Conservation (phyloP, 1,140 invertebrate genomes). For the Hyles vespertilio region DNA sequence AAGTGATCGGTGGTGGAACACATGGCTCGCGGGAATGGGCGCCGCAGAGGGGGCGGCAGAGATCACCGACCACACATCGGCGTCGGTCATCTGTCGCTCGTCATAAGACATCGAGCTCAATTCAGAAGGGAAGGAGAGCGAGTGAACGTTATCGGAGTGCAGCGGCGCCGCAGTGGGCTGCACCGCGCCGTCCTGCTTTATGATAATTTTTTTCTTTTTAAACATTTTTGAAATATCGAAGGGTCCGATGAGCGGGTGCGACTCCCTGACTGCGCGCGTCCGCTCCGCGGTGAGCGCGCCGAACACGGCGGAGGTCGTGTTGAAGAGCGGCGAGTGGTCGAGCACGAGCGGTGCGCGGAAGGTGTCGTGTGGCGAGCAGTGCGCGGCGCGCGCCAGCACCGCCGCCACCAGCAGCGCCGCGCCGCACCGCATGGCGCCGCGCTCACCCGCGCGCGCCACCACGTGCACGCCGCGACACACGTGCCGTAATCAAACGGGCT, state of each 20-base stretch:
- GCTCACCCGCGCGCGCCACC: slow-evolving; percentile 3
- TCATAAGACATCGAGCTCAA: neutral
- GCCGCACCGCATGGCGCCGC: slow-evolving; percentile 1
- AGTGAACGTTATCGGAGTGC: neutral
- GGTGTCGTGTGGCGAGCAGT: neutral
- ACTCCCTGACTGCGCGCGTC: slow-evolving; percentile 21
- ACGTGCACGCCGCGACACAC: too few relatives aligned
- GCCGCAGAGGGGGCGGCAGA: too few relatives aligned
- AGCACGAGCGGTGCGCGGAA: neutral
- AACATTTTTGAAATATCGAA: slow-evolving; percentile 58
- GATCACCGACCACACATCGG: too few relatives aligned
- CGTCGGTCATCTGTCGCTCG: too few relatives aligned
- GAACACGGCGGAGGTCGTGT: neutral
- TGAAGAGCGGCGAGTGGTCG: neutral
- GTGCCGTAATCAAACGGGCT: too few relatives aligned
- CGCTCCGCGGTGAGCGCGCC: neutral
- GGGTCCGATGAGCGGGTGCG: slow-evolving; percentile 47
- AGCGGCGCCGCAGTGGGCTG: slow-evolving; percentile 29
- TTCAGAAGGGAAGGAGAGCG: too few relatives aligned
- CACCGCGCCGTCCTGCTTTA: slow-evolving; percentile 3
- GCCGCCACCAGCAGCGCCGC: slow-evolving; percentile 2
- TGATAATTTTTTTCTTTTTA: slow-evolving; percentile 35
- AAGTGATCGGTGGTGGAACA: too few relatives aligned
- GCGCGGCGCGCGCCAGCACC: slow-evolving; percentile 3
- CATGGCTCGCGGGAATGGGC: too few relatives aligned